phyloP scores from a whole-genome alignment of 2,888 invertebrate genomes.

The Drosophila mettleri region DNA sequence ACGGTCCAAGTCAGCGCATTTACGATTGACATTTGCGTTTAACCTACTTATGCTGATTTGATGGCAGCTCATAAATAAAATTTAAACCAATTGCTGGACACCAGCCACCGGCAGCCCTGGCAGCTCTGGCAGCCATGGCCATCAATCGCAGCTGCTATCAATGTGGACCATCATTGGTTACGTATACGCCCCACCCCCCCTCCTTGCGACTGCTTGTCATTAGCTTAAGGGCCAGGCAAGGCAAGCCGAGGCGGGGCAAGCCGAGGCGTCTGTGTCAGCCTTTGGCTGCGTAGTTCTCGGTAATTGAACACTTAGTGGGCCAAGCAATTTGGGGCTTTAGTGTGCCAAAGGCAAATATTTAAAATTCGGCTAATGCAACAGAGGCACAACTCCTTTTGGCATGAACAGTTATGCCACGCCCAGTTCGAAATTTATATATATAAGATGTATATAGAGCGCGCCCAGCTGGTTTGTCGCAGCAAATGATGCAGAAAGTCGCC shows the following conservation, averaged over 20 bases:
- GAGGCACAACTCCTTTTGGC: slow-evolving; percentile 47
- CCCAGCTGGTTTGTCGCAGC: slow-evolving; percentile 66
- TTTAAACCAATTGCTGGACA: slow-evolving; percentile 78
- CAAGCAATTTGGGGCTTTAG: slow-evolving; percentile 72
- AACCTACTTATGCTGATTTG: slow-evolving; percentile 84
- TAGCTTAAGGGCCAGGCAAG: slow-evolving; percentile 18
- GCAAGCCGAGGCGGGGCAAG: too few species aligned
- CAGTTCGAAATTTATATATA: neutral
- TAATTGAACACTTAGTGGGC: slow-evolving; percentile 77
- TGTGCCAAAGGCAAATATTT: slow-evolving; percentile 67
- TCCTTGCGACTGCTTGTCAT: slow-evolving; percentile 23
- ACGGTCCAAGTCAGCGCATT: slow-evolving; percentile 74
- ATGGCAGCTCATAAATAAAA: slow-evolving; percentile 83
- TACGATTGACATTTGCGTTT: slow-evolving; percentile 83
- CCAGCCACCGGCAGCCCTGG: slow-evolving; percentile 1
- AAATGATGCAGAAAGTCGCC: slow-evolving; percentile 77
- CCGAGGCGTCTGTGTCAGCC: neutral
- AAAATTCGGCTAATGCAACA: slow-evolving; percentile 42
- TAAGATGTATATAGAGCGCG: slow-evolving; percentile 8
- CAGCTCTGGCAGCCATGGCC: slow-evolving; percentile 20
- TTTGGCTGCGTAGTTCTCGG: slow-evolving; percentile 38
- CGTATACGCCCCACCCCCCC: slow-evolving; percentile 6
- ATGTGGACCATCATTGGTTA: slow-evolving; percentile 62
- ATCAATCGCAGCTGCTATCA: slow-evolving; percentile 80
- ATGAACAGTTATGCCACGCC: slow-evolving; percentile 26